Evolutionary conservation across 1,140 invertebrate species (phyloP), one percentile per base, ranked within the genome.

Genomic region (Micrasema minimum): DNA sequence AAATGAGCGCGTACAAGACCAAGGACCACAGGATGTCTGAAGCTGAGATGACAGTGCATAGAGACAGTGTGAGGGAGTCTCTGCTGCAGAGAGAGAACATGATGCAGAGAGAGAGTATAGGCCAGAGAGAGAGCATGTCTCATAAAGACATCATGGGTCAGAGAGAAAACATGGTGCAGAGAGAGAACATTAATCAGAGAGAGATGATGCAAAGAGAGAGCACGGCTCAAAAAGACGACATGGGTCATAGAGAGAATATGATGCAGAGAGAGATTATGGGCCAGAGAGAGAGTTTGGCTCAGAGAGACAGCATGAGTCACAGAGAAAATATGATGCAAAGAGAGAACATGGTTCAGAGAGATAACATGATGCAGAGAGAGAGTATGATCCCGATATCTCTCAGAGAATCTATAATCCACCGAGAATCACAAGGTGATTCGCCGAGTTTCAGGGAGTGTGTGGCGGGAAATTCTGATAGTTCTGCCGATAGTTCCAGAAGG

Each of bases 11-110:
- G 55, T 59, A 38, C 10, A 59, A 38, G 14, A 59, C 38, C 1
- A 59, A 18, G 20, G 48, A 18, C 1, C 48, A 46, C n/a, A 46
- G n/a, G n/a, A n/a, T 46, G 5, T 16, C 26, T 7, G 26, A 31
- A 31, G 26, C 26, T 7, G 26, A 31, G 26, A 31, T 31, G 26
- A 7, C 26, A 7, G 26, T 7, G 26, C 26, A 31, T 7, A 2
- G 26, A 31, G 26, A 31, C 3, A 7, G 3, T 7, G 7, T 31
- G 16, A 14, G 37, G 53, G 53, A 57, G 7, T 11, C 6, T 3
- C 22, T 51, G n/a, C 35, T 37, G 14, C 53, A 37, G 16, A 26
- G 62, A 48, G 46, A 48, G 23, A 22, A 20, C 12, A 45, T 45
- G 20, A 18, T 12, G 5, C 37, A 61, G 0, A 23, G 37, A 7